Evolutionary conservation across 2,113 vertebrate species (phyloP).

Genomic region (Prietella phreatophila): DNA sequence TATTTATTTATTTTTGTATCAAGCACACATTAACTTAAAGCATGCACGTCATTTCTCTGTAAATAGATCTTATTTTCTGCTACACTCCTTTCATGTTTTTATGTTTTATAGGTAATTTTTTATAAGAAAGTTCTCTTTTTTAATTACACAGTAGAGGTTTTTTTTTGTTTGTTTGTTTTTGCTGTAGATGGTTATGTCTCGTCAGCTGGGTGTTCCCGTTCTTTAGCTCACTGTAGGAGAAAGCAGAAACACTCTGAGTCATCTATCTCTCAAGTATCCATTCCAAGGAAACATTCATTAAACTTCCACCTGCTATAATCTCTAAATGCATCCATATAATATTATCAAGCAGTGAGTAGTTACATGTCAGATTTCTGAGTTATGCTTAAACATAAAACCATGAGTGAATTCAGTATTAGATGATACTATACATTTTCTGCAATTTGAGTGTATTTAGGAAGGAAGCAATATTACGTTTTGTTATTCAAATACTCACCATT

Average conservation of each 20-base stretch:
- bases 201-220: slow-evolving; percentile 22
- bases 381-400: neutral
- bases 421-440: neutral
- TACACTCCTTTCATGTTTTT: slow-evolving; percentile 47
- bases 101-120: slow-evolving; percentile 42
- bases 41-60: slow-evolving; percentile 70
- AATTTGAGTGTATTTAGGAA: neutral
- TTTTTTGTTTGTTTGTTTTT: slow-evolving; percentile 6
- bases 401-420: neutral
- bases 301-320: neutral
- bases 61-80: slow-evolving; percentile 55
- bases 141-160: slow-evolving; percentile 47
- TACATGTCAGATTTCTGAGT: neutral
- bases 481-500: neutral
- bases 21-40: slow-evolving; percentile 71
- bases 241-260: slow-evolving; percentile 27
- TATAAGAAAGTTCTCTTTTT: slow-evolving; percentile 48
- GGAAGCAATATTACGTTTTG: neutral
- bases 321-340: neutral
- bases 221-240: slow-evolving; percentile 44
- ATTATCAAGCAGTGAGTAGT: neutral
- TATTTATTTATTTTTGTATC: slow-evolving; percentile 58
- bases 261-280: neutral
- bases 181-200: slow-evolving; percentile 43
- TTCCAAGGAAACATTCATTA: neutral